Evolutionary conservation across 2,797 vertebrate species (phyloP).

Genomic region (Sebastes nivosus): DNA sequence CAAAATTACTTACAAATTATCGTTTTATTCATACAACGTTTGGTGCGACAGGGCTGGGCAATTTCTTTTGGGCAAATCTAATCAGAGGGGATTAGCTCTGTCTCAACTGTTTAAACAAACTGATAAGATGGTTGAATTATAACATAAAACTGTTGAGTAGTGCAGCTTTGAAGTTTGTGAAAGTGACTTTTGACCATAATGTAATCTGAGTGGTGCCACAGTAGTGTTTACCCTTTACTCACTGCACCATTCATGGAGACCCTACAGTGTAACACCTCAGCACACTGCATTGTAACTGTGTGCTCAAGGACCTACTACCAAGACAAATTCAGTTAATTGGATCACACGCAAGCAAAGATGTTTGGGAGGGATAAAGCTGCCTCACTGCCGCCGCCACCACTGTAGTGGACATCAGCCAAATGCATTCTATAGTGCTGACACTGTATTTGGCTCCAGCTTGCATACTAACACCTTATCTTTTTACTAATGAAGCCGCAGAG

Average conservation of each 20-base stretch:
- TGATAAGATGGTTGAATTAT: background rate
- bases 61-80: background rate
- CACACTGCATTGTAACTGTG: background rate
- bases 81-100: background rate
- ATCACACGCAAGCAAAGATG: slow-evolving; percentile 14
- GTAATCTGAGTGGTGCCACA: background rate
- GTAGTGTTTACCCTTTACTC: background rate
- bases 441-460: slow-evolving; percentile 1
- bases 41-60: no score
- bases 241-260: background rate
- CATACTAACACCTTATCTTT: background rate
- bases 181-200: background rate
- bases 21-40: no score
- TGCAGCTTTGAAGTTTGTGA: background rate
- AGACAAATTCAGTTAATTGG: slow-evolving; percentile 22
- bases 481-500: slow-evolving; percentile 8
- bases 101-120: background rate
- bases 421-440: slow-evolving; percentile 6
- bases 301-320: background rate
- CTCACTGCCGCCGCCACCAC: background rate
- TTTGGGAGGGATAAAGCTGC: slow-evolving; percentile 1
- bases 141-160: background rate
- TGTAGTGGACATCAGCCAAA: slow-evolving; percentile 15
- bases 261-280: background rate
- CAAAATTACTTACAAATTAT: no score